Evolutionary conservation across 2,888 invertebrate genomes (phyloP).

Genomic region (Folsomia manolachei): DNA sequence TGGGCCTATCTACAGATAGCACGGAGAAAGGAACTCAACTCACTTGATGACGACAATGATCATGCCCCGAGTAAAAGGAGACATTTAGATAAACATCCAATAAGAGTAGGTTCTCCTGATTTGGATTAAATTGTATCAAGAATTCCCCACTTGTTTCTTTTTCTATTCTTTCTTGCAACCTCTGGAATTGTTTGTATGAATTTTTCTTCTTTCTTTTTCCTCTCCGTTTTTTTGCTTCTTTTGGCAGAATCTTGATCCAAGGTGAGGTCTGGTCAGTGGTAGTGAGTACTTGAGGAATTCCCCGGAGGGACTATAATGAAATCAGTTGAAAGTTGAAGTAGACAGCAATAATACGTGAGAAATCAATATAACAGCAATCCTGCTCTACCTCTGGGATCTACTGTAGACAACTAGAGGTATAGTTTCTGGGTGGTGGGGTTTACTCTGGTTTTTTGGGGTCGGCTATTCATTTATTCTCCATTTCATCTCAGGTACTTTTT

Average conservation of each 20-base stretch:
- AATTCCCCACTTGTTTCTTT: background rate
- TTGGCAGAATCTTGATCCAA: background rate
- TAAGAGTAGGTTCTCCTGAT: conserved; percentile 8
- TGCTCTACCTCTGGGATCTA: background rate
- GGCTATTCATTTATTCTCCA: background rate
- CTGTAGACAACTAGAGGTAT: background rate
- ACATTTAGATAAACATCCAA: conserved; percentile 23
- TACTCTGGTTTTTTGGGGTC: background rate
- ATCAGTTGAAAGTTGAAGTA: conserved; percentile 16
- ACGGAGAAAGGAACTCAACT: too few species aligned
- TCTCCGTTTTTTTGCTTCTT: conserved; percentile 12
- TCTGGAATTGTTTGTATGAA: conserved; percentile 3
- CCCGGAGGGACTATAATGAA: conserved; percentile 14
- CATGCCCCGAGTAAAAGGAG: conserved; percentile 9
- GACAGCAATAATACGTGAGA: conserved; percentile 15
- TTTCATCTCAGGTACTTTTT: background rate
- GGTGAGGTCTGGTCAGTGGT: conserved; percentile 7
- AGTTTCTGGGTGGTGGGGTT: too few species aligned
- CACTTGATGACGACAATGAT: too few species aligned
- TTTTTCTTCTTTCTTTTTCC: background rate
- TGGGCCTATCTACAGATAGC: too few species aligned
- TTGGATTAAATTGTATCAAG: conserved; percentile 2
- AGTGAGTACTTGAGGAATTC: conserved; percentile 4
- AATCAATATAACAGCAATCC: conserved; percentile 17
- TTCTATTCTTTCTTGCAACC: background rate